Base-by-base conservation (phyloP, 1,140 invertebrate genomes). In the Drosophila azteca region DNA sequence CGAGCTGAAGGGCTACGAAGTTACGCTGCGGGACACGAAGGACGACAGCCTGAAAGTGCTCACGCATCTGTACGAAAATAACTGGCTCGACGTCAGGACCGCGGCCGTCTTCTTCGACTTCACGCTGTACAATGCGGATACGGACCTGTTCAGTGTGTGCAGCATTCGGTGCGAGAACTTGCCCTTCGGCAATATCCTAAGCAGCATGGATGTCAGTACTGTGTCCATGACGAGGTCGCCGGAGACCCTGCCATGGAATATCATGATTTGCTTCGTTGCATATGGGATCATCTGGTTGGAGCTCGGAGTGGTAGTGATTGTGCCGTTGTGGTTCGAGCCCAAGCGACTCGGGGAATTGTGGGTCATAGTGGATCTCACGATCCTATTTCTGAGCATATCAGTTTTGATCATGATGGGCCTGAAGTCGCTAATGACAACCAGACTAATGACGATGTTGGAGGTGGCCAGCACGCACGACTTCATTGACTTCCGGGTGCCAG, bases 71-170 rank as follows among this genome's bases (percentile, higher is more conserved):
- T 15, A 41, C 3, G 15, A 75, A 0, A 41, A 78, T 0, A 29
- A 61, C 0, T 90, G 90, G 90, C 50, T 90, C 0, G 77, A 80
- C 15, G 15, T 6, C 0, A 73, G 67, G 8, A 90, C 90, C 0
- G 62, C 65, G 1, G 89, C 69, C 1, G 39, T 90, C 2, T 90
- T 90, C 9, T 57, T 90, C 7, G 90, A 90, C 50, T 90, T 89
- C 24, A 90, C 79, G 6, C 53, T 90, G 6, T 90, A 90, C 49
- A 90, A 87, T 54, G 65, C 49, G n/a, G 90, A 90, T 48, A 49
- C 75, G 2, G 80, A 90, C 44, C 29, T 81, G 0, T 90, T 90
- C 51, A 87, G 53, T 22, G 54, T 90, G 2, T 77, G 73, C 54
- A 83, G 63, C 0, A 43, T 90, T 44, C 52, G 73, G 11, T 6